A percentile compares a stretch with the other conserved stretches of the same genome.
These are phyloP conservation scores for Chymomyza fuscimana DNA, from an alignment of 2,888 invertebrate genomes.

Conservation along the genomic window DNA sequence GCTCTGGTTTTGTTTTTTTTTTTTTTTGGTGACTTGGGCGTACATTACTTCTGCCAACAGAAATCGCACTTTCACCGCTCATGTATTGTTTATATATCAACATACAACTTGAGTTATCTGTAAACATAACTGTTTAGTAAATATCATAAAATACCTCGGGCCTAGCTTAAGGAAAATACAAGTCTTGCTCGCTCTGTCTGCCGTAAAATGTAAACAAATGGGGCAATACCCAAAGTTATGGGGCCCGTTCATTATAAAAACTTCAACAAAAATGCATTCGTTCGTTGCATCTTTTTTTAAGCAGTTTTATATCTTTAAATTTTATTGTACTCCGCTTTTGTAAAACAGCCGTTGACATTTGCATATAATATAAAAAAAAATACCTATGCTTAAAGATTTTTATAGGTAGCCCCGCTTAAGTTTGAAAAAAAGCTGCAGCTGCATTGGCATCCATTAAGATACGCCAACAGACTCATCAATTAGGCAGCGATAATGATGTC, in stretches of 20 bases:
- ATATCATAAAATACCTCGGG: not conserved
- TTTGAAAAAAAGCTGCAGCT: slow-evolving; percentile 1
- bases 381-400: not conserved
- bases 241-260: not conserved
- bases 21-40: not conserved
- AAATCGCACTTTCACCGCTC: not conserved
- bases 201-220: not conserved
- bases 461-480: not conserved
- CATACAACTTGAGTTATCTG: slow-evolving; percentile 2
- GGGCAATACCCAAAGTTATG: not conserved
- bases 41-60: not conserved
- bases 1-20: not conserved
- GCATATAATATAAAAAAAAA: slow-evolving; percentile 5
- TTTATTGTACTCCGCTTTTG: not conserved
- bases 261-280: not conserved
- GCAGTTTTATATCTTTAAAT: not conserved
- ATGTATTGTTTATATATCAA: not conserved
- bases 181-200: not conserved
- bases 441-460: slow-evolving; percentile 1
- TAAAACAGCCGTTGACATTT: not conserved
- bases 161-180: not conserved
- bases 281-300: not conserved
- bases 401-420: not conserved
- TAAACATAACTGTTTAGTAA: not conserved
- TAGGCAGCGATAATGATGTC: slow-evolving; percentile 6